phyloP scores from a whole-genome alignment of 2,797 vertebrate genomes.

The Leucoraja ocellata region DNA sequence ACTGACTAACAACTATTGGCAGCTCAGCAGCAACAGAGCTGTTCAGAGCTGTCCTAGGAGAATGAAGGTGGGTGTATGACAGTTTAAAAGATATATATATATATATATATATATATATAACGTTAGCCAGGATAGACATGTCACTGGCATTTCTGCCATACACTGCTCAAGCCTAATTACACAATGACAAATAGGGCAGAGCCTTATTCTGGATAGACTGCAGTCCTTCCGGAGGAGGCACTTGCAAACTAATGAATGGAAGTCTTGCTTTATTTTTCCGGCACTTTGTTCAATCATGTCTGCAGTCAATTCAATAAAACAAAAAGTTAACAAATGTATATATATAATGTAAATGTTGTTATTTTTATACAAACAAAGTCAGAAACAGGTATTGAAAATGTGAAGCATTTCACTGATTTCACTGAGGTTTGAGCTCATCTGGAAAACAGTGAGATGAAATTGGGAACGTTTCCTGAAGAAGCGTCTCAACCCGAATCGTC shows the following conservation, averaged over 20 bases:
- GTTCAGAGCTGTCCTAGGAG: neutral
- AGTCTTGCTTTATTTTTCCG: too few species aligned
- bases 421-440: neutral
- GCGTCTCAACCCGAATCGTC: too few species aligned
- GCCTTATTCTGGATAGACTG: neutral
- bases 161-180: neutral
- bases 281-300: too few species aligned
- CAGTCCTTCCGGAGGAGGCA: neutral
- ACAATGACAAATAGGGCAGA: neutral
- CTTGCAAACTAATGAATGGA: neutral
- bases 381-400: neutral
- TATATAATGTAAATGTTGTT: neutral
- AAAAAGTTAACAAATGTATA: neutral
- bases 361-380: neutral
- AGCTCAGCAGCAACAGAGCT: neutral
- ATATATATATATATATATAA: too few species aligned
- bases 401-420: neutral
- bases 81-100: neutral
- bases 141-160: neutral
- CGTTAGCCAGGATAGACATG: neutral
- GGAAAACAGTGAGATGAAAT: neutral
- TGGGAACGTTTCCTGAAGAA: too few species aligned
- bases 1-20: neutral
- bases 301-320: neutral
- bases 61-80: neutral